A percentile compares a stretch with the other conserved stretches of the same genome.
phyloP scores from a whole-genome alignment of 2,888 invertebrate species.

The Sesia apiformis region DNA sequence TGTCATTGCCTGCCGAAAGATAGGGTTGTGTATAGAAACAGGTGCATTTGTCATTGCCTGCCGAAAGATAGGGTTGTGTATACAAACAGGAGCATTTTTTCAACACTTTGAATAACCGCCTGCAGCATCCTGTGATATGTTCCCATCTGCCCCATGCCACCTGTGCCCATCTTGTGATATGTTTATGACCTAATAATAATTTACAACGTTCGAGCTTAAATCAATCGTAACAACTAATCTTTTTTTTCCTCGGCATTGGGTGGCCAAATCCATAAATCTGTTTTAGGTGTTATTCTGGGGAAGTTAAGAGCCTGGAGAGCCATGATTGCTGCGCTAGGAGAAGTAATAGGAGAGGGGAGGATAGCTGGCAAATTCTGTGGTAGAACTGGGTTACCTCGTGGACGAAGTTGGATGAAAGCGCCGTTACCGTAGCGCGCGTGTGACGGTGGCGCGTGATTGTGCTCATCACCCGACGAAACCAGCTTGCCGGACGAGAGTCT shows the following conservation, averaged over 20 bases:
- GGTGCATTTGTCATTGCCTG: too few relatives aligned
- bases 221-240: constrained; percentile 17
- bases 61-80: too few relatives aligned
- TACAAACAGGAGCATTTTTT: too few relatives aligned
- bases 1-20: too few relatives aligned
- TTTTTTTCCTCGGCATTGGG: constrained; percentile 48
- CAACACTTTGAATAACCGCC: too few relatives aligned
- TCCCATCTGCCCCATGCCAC: too few relatives aligned
- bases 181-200: too few relatives aligned
- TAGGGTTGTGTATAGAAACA: too few relatives aligned
- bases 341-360: constrained; percentile 16
- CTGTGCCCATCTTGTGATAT: too few relatives aligned
- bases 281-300: constrained; percentile 56
- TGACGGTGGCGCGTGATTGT: constrained; percentile 62
- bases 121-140: too few relatives aligned
- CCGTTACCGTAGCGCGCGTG: constrained; percentile 68
- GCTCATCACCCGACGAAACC: constrained; percentile 53
- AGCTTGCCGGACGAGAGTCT: constrained; percentile 50
- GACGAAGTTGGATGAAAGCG: constrained; percentile 61
- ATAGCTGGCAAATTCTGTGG: constrained; percentile 16
- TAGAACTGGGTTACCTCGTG: constrained; percentile 23
- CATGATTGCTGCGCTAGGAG: constrained; percentile 40
- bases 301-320: constrained; percentile 56
- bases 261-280: constrained; percentile 51
- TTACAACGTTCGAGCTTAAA: too few relatives aligned